Evolutionary conservation across 2,888 invertebrate species (phyloP).

Genomic region (Halictus quadricinctus): DNA sequence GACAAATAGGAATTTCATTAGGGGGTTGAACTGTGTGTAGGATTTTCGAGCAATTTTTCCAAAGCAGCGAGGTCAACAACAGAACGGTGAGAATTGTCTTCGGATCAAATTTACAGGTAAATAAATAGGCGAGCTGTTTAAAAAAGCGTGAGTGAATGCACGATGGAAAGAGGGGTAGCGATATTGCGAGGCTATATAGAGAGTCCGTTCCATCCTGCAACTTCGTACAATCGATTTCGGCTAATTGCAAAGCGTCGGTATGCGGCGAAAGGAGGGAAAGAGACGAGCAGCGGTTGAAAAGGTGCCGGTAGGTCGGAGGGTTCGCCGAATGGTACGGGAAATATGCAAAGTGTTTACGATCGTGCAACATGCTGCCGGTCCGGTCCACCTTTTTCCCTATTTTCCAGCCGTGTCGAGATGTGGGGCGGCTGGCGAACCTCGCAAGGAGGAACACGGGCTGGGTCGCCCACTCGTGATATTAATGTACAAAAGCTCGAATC

Average conservation of each 20-base stretch:
- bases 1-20: too few species aligned
- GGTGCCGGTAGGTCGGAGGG: constrained; percentile 65
- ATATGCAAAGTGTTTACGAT: constrained; percentile 81
- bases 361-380: constrained; percentile 79
- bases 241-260: constrained; percentile 78
- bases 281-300: constrained; percentile 58
- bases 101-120: not conserved
- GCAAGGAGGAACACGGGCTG: constrained; percentile 58
- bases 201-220: constrained; percentile 72
- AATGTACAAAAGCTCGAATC: constrained; percentile 67
- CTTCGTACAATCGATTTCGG: constrained; percentile 79
- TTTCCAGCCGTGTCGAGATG: constrained; percentile 33
- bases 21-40: too few species aligned
- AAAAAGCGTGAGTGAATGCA: not conserved
- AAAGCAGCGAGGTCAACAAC: too few species aligned
- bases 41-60: too few species aligned
- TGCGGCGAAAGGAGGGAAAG: constrained; percentile 54
- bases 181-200: constrained; percentile 48
- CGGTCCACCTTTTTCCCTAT: constrained; percentile 60
- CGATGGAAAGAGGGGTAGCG: not conserved
- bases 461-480: constrained; percentile 65
- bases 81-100: not conserved
- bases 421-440: constrained; percentile 40
- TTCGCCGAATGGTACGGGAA: constrained; percentile 71
- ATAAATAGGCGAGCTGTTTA: not conserved